Conservation (phyloP, 2,888 invertebrate species). For the Tryphoninae sp. region DNA sequence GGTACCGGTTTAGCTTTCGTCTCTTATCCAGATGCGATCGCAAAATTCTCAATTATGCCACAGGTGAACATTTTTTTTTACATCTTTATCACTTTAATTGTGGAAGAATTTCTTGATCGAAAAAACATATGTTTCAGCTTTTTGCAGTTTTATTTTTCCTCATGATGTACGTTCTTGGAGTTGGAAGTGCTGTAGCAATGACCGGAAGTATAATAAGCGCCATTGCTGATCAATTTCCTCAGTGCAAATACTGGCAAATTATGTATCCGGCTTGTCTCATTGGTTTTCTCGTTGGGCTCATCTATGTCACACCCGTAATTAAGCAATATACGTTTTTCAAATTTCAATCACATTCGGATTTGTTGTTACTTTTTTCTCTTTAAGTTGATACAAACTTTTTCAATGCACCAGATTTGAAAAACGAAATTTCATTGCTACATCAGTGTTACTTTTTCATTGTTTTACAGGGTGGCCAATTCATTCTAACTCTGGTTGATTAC, state of each 20-base stretch:
- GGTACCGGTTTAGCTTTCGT: constrained; percentile 92
- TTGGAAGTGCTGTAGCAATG: constrained; percentile 89
- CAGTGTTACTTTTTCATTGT: no score
- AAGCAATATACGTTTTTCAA: constrained; percentile 19
- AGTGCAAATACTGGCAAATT: constrained; percentile 84
- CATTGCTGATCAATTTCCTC: constrained; percentile 86
- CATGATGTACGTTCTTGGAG: constrained; percentile 90
- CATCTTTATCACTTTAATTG: not conserved
- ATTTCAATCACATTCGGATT: not conserved
- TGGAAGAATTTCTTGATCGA: not conserved
- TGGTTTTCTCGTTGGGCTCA: constrained; percentile 86
- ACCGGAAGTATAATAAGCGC: constrained; percentile 87
- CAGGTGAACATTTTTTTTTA: constrained; percentile 63
- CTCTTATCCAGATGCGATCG: constrained; percentile 88
- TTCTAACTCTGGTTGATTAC: constrained; percentile 81
- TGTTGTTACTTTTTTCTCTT: not conserved
- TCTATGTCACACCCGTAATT: constrained; percentile 89
- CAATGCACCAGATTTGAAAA: not conserved
- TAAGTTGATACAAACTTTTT: not conserved
- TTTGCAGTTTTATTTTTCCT: constrained; percentile 91
- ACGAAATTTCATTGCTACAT: no score
- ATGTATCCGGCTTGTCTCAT: constrained; percentile 83
- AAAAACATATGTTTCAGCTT: constrained; percentile 82
- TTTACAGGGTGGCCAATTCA: constrained; percentile 80
- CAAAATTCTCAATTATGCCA: constrained; percentile 59